Evolutionary conservation across 2,797 vertebrate genomes (phyloP), one percentile per base, ranked within the genome.

Genomic region (Anniella stebbinsi): DNA sequence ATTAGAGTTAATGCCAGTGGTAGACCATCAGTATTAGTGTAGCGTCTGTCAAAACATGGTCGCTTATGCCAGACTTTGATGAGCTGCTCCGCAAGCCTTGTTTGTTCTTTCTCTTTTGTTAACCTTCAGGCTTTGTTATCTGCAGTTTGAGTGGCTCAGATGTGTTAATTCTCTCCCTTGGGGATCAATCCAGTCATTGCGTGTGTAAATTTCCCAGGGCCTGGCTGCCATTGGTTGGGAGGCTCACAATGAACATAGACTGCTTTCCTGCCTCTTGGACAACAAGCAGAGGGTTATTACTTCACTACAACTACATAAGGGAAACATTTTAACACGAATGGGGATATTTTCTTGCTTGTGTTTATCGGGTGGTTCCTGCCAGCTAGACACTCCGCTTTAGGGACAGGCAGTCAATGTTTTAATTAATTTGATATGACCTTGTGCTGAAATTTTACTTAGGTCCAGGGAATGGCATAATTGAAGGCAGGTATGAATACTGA

Each of bases 131-230:
- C 92, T 95, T 95, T 95, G 93, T 96, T 93, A 80, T 92, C 81
- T 90, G 93, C 81, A 88, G 95, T 92, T 88, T 92, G 93, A 96
- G 93, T 51, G 3, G 85, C 92, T 95, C 95, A 91, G 91, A 95
- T 93, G 95, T 94, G 93, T 94, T 95, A 91, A 93, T 94, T 94
- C 87, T 90, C 69, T 95, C 95, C 95, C 94, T 94, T 88, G 88
- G 92, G 94, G 80, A 91, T 11, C 1, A 51, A 38, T 57, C 7
- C 78, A 90, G 38, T 76, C 36, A 15, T 6, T 85, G 33, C 41
- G 36, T n/a, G 60, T 11, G 54, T 63, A 90, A 92, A 94, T 94
- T 91, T 90, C 75, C 69, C 75, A 87, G 86, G 95, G 95, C 69
- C 36, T 54, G 28, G 80, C 88, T 92, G 80, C 89, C 90, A 94